phyloP scores from a whole-genome alignment of 2,113 vertebrate genomes.

The Cavia porcellus region DNA sequence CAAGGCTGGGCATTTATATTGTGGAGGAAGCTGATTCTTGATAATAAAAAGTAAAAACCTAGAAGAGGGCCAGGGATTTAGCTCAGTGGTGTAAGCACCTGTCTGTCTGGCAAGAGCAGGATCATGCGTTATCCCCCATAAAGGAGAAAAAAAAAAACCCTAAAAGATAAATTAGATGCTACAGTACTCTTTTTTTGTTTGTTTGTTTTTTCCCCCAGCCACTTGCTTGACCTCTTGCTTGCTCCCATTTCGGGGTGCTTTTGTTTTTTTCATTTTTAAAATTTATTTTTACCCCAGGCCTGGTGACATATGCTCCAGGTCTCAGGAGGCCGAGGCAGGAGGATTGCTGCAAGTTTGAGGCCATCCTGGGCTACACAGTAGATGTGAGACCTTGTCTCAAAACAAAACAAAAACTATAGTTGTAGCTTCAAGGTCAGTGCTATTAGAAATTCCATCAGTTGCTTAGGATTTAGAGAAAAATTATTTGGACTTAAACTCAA shows the following conservation, averaged over 20 bases:
- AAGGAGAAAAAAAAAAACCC: not conserved
- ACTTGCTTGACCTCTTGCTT: not conserved
- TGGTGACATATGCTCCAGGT: not conserved
- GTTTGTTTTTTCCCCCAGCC: not conserved
- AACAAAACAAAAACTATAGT: not conserved
- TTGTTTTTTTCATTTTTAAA: not conserved
- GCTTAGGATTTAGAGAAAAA: constrained; percentile 42
- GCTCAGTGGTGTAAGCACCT: too few species aligned
- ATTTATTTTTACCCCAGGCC: not conserved
- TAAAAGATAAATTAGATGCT: not conserved
- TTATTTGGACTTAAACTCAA: not conserved
- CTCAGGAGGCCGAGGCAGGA: not conserved
- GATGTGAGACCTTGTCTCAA: not conserved
- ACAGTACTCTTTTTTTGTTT: not conserved
- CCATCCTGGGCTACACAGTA: not conserved
- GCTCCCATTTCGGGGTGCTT: not conserved
- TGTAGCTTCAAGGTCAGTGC: not conserved
- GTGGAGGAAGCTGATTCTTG: not conserved
- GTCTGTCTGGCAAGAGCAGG: too few species aligned
- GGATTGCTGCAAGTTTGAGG: not conserved
- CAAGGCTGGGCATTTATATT: not conserved
- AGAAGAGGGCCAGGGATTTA: not conserved
- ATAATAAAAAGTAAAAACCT: constrained; percentile 24
- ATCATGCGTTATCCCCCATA: not conserved
- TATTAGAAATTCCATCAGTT: not conserved